Conservation (phyloP, 2,797 vertebrate species). For the Cyprinella venusta region DNA sequence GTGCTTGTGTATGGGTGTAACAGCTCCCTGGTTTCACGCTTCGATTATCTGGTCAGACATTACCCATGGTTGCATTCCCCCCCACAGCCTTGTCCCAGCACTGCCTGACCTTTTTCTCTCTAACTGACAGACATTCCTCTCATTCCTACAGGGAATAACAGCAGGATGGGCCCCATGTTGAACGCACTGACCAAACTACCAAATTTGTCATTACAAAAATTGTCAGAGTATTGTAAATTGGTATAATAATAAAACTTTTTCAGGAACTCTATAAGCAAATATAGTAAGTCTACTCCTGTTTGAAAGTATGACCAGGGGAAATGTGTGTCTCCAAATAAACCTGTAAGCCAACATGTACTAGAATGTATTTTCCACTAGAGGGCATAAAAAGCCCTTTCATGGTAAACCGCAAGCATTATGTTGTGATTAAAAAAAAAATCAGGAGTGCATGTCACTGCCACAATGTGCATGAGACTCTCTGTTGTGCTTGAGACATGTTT, state of each 20-base stretch:
- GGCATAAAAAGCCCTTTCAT: not conserved
- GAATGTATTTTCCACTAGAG: slow-evolving; percentile 42
- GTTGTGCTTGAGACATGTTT: slow-evolving; percentile 34
- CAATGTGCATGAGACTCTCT: not conserved
- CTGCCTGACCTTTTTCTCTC: slow-evolving; percentile 4
- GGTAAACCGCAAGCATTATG: not conserved
- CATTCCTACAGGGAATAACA: slow-evolving; percentile 30
- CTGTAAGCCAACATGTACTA: not conserved
- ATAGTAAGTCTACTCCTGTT: not conserved
- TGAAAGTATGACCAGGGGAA: not conserved
- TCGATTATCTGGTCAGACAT: slow-evolving; percentile 56
- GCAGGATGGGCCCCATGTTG: not conserved
- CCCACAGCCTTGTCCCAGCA: slow-evolving; percentile 1
- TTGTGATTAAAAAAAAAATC: not conserved
- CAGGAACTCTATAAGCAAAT: not conserved
- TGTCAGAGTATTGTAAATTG: not conserved
- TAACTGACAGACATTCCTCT: slow-evolving; percentile 25
- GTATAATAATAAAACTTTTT: not conserved
- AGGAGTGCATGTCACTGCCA: not conserved
- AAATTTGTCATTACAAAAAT: not conserved
- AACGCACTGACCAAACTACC: not conserved
- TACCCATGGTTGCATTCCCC: slow-evolving; percentile 34
- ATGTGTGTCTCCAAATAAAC: not conserved
- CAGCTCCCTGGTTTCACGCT: slow-evolving; percentile 54
- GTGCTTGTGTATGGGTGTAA: slow-evolving; percentile 37